A percentile compares a stretch with the other conserved stretches of the same genome.
Conservation (phyloP, 2,797 vertebrate genomes). For the Hoplostethus mediterraneus region DNA sequence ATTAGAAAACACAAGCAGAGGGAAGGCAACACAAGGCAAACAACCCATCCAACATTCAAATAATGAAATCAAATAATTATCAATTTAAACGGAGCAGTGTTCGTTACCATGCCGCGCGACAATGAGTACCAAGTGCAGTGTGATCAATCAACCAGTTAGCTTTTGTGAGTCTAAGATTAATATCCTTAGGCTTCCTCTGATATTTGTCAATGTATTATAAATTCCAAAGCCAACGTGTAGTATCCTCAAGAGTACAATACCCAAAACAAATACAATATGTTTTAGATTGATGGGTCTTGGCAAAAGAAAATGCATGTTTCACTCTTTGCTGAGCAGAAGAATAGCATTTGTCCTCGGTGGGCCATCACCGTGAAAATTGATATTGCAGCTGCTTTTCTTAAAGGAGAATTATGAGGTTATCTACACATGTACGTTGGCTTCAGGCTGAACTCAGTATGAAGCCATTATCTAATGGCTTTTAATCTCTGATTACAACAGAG, state of each 20-base stretch:
- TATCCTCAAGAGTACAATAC: not conserved
- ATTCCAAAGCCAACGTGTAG: slow-evolving; percentile 14
- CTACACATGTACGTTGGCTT: slow-evolving; percentile 2
- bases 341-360: not conserved
- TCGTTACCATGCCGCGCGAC: slow-evolving; percentile 10
- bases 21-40: slow-evolving; percentile 44
- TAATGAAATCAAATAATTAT: slow-evolving; percentile 54
- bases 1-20: slow-evolving; percentile 27
- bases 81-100: slow-evolving; percentile 38
- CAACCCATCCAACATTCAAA: slow-evolving; percentile 25
- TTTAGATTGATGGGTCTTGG: slow-evolving; percentile 27
- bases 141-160: slow-evolving; percentile 60
- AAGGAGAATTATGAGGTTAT: slow-evolving; percentile 52
- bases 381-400: slow-evolving; percentile 37
- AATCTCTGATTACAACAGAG: slow-evolving; percentile 33
- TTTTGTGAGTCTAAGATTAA: slow-evolving; percentile 40
- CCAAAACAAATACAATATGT: slow-evolving; percentile 1
- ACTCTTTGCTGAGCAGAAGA: slow-evolving; percentile 20
- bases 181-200: slow-evolving; percentile 42
- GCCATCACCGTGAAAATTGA: slow-evolving; percentile 37
- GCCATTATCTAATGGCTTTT: slow-evolving; percentile 51
- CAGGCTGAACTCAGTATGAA: slow-evolving; percentile 30
- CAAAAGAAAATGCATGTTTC: slow-evolving; percentile 26
- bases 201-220: slow-evolving; percentile 36
- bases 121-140: slow-evolving; percentile 36